Evolutionary conservation across 1,140 invertebrate genomes (phyloP).

Genomic region (Hycleus cichorii): DNA sequence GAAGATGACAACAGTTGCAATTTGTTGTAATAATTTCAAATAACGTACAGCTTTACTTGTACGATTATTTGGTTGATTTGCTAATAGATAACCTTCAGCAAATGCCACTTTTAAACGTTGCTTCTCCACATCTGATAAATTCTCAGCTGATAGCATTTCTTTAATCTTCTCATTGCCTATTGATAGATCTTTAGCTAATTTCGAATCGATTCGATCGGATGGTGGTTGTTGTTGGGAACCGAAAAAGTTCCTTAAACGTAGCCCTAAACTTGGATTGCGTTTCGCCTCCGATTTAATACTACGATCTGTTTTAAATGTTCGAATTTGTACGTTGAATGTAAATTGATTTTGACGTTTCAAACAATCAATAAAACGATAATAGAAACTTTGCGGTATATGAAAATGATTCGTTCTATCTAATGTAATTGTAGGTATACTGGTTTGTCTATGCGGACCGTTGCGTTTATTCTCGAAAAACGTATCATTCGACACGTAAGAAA

Average conservation of each 20-base stretch:
- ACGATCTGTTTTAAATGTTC: conserved; percentile 70
- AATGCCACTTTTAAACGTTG: conserved; percentile 78
- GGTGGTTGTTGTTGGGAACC: conserved; percentile 4
- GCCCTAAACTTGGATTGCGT: conserved; percentile 58
- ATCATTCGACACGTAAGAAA: conserved; percentile 35
- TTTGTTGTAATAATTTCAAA: conserved; percentile 62
- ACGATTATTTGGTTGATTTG: conserved; percentile 46
- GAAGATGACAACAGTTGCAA: conserved; percentile 67
- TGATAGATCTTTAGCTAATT: conserved; percentile 19
- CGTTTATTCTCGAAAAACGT: conserved; percentile 41
- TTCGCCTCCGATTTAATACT: conserved; percentile 58
- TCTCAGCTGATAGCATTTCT: conserved; percentile 34
- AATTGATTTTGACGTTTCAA: conserved; percentile 36
- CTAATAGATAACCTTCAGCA: conserved; percentile 81
- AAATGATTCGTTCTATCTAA: conserved; percentile 22
- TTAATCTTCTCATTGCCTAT: conserved; percentile 34
- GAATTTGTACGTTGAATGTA: conserved; percentile 47
- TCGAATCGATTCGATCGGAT: conserved; percentile 17
- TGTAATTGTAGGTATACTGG: conserved; percentile 31
- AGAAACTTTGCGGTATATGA: conserved; percentile 27
- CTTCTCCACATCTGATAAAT: conserved; percentile 48
- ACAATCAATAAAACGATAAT: conserved; percentile 26
- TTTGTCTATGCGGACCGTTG: conserved; percentile 27
- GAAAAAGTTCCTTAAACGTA: conserved; percentile 51
- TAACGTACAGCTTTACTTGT: conserved; percentile 59